Evolutionary conservation across 2,888 invertebrate species (phyloP).

Genomic region (Mythimna lalbum): DNA sequence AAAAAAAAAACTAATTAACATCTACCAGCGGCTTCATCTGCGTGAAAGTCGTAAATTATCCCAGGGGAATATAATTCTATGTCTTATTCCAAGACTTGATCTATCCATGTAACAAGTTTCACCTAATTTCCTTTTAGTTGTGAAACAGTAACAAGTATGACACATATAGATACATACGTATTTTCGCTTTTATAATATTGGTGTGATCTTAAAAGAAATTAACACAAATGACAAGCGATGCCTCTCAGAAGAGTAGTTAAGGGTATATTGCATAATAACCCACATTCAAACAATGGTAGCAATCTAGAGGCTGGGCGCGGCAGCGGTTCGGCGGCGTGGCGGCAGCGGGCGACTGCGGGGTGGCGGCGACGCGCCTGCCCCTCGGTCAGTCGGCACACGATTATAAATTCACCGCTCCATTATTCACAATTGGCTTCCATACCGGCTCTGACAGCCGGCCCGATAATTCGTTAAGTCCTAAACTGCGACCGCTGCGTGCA

Average conservation of each 20-base stretch:
- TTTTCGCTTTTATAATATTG: background rate
- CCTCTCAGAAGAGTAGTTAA: slow-evolving; percentile 26
- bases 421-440: slow-evolving; percentile 86
- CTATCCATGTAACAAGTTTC: no score
- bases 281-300: slow-evolving; percentile 72
- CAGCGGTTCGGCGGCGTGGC: slow-evolving; percentile 42
- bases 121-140: no score
- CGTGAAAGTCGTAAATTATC: no score
- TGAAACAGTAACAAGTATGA: no score
- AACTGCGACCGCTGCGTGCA: slow-evolving; percentile 85
- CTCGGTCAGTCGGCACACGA: slow-evolving; percentile 67
- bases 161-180: no score
- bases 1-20: no score
- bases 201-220: background rate
- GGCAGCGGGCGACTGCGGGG: slow-evolving; percentile 35
- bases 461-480: slow-evolving; percentile 88
- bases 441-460: slow-evolving; percentile 81
- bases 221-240: slow-evolving; percentile 20
- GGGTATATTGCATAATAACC: slow-evolving; percentile 53
- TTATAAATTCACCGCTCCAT: slow-evolving; percentile 81
- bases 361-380: slow-evolving; percentile 58
- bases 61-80: no score
- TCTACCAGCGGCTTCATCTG: no score
- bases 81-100: no score
- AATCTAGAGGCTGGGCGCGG: slow-evolving; percentile 67